Base-by-base conservation (phyloP, 2,113 vertebrate species). In the Lota lota region DNA sequence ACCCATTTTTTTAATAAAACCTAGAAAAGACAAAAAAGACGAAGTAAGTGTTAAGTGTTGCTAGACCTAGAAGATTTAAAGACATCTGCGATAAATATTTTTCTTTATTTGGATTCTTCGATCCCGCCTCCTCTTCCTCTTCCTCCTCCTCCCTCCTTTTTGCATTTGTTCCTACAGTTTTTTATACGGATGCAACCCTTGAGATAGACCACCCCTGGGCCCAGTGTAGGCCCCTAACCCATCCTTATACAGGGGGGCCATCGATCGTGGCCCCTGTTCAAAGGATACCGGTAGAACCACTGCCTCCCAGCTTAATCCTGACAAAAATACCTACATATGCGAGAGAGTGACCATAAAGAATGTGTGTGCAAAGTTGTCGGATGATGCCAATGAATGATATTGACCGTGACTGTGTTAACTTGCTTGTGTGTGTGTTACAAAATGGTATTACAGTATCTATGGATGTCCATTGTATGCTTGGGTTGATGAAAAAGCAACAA, bases 41-140 rank as follows among this genome's bases (percentile, higher is more conserved):
- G 61, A 86, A 90, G 80, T 96, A 93, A 94, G 93, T 95, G 95
- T 97, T 96, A 92, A 95, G 92, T 98, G 94, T 98, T 95, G 94
- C 94, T 99, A 97, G 95, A 92, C 94, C 96, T 97, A 97, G 94
- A 94, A 74, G 88, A 92, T 95, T 98, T 97, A 96, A 94, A 92
- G 86, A 94, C 93, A 95, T 94, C 90, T 91, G 89, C 89, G 93
- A 94, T 91, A 89, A 87, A 85, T 93, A 89, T 89, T 91, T 88
- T 91, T 91, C 91, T 90, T 86, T 82, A 83, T 87, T 93, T 92
- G 40, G 40, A 47, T 47, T 47, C 40, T 47, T 47, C 40, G 10
- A 47, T 47, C 40, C 40, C 7, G 85, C 85, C 86, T 65, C 84
- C 74, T 72, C 67, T 16, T 33, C 70, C 76, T 33, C n/a, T n/a